Percentiles rank a stretch among this genome's conserved stretches.
Conservation (phyloP, 2,113 vertebrate species). For the Theropithecus gelada region DNA sequence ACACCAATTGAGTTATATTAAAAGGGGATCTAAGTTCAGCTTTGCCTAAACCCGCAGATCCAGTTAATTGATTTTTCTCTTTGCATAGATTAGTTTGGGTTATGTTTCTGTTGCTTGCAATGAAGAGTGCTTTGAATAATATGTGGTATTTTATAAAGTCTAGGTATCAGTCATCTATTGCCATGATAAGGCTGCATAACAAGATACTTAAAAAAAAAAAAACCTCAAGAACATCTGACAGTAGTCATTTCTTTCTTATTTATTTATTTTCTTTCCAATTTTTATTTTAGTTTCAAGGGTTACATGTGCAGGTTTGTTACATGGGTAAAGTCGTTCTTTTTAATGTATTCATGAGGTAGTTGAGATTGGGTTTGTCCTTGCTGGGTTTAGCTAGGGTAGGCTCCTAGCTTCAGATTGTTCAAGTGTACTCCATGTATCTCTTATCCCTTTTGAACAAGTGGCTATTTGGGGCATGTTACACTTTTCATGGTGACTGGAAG, state of each 20-base stretch:
- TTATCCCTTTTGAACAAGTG: not conserved
- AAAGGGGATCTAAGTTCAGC: not conserved
- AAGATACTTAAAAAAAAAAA: not conserved
- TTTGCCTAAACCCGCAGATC: not conserved
- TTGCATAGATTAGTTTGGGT: not conserved
- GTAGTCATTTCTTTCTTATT: not conserved
- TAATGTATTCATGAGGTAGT: not conserved
- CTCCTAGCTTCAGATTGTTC: not conserved
- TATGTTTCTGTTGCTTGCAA: conserved; percentile 11
- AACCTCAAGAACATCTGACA: not conserved
- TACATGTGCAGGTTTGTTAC: no score
- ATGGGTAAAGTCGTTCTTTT: no score
- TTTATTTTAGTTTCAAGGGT: no score
- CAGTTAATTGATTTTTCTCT: not conserved
- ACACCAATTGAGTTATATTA: not conserved
- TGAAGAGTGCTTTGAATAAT: not conserved
- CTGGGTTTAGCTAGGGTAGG: not conserved
- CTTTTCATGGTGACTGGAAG: not conserved
- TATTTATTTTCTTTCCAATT: not conserved
- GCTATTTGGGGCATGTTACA: not conserved
- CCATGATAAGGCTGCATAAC: not conserved
- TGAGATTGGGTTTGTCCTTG: not conserved
- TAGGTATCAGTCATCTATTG: not conserved
- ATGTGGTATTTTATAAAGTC: not conserved
- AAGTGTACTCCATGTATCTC: not conserved